These are phyloP conservation scores for Sipunculus nudus DNA, from an alignment of 2,888 invertebrate genomes.

Conservation along the genomic window DNA sequence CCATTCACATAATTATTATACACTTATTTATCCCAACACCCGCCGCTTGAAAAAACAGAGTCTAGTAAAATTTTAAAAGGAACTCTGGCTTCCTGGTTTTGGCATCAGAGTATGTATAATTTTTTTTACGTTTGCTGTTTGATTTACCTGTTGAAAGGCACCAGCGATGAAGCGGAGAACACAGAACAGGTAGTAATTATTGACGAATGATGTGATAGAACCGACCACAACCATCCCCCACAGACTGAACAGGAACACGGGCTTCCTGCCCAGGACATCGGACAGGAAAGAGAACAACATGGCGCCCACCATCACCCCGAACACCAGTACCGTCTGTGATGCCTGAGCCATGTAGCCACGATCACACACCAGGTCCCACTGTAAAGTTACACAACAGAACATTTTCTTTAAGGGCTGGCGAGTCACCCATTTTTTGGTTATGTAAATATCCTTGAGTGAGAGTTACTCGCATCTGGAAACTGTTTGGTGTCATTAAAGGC, in stretches of 20 bases:
- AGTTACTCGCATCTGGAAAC: too few relatives aligned
- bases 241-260: conserved; percentile 42
- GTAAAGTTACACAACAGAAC: conserved; percentile 10
- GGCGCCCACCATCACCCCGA: conserved; percentile 45
- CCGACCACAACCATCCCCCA: conserved; percentile 41
- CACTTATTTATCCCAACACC: too few relatives aligned
- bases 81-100: too few relatives aligned
- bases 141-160: conserved; percentile 43
- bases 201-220: conserved; percentile 35
- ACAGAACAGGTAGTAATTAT: conserved; percentile 40
- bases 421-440: too few relatives aligned
- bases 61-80: too few relatives aligned
- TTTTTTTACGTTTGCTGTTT: too few relatives aligned
- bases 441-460: too few relatives aligned
- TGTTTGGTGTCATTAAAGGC: too few relatives aligned
- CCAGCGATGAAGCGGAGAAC: conserved; percentile 42
- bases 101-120: too few relatives aligned
- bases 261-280: conserved; percentile 42
- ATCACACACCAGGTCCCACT: conserved; percentile 50
- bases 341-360: conserved; percentile 34
- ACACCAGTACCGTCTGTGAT: conserved; percentile 43
- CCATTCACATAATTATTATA: too few relatives aligned
- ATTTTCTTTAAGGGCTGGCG: too few relatives aligned
- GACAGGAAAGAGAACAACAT: conserved; percentile 41
- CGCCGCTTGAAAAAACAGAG: too few relatives aligned